Evolutionary conservation across 2,113 vertebrate species (phyloP).

Genomic region (Eubucco bourcierii): DNA sequence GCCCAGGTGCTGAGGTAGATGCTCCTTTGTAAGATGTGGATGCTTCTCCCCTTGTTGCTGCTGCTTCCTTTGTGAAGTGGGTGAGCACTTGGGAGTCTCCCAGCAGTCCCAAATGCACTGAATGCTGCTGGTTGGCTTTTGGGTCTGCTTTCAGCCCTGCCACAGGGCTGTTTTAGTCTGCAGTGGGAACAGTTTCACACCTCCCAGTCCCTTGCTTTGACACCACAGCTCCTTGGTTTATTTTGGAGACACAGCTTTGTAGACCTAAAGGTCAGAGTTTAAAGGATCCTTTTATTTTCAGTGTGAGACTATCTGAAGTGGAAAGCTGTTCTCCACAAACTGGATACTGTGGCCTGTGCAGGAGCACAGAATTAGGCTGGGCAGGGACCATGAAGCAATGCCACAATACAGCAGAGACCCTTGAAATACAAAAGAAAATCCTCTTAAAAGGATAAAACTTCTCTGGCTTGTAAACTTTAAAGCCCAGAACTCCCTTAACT

Average conservation of each 20-base stretch:
- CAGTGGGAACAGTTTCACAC: background rate
- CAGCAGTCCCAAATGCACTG: background rate
- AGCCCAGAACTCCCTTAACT: background rate
- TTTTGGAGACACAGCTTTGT: background rate
- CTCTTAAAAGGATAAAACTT: background rate
- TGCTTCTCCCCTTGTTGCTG: background rate
- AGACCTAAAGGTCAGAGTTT: background rate
- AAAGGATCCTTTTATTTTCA: conserved; percentile 54
- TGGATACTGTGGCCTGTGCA: background rate
- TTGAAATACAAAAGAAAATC: conserved; percentile 39
- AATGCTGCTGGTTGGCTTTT: background rate
- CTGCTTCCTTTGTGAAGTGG: background rate
- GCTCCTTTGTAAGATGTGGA: too few species aligned
- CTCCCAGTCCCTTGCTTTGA: background rate
- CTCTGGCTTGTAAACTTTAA: conserved; percentile 36
- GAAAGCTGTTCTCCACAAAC: conserved; percentile 34
- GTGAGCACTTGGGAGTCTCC: background rate
- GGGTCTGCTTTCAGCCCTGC: background rate
- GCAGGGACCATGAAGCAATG: background rate
- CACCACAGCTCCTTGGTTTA: background rate
- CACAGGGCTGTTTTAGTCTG: background rate
- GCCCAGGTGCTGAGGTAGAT: too few species aligned
- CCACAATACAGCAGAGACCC: conserved; percentile 20
- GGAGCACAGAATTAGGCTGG: background rate
- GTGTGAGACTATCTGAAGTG: conserved; percentile 27